Evolutionary conservation across 1,140 invertebrate genomes (phyloP).

Genomic region (Cherax quadricarinatus): DNA sequence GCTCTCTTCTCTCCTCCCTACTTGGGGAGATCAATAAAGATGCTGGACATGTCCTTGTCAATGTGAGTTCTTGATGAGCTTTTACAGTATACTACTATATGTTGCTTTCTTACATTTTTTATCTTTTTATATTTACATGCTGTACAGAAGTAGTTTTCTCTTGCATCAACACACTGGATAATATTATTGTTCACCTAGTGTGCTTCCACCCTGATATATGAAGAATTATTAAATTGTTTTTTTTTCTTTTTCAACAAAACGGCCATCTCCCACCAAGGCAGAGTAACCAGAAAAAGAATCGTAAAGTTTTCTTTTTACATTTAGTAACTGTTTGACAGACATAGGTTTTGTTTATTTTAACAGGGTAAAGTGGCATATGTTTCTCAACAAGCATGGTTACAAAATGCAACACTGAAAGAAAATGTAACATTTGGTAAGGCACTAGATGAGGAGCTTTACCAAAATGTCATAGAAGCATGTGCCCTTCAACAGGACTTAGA

Average conservation of each 20-base stretch:
- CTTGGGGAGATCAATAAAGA: slow-evolving; percentile 80
- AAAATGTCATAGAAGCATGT: slow-evolving; percentile 89
- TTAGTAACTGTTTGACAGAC: background rate
- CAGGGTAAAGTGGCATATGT: slow-evolving; percentile 78
- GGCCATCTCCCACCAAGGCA: too few species aligned
- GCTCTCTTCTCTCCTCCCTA: slow-evolving; percentile 80
- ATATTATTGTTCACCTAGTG: too few species aligned
- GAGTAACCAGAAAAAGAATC: too few species aligned
- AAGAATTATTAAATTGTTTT: too few species aligned
- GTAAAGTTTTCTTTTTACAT: too few species aligned
- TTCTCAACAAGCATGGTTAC: slow-evolving; percentile 81
- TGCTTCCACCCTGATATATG: too few species aligned
- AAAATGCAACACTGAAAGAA: slow-evolving; percentile 78
- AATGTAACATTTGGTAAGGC: slow-evolving; percentile 81
- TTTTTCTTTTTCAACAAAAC: too few species aligned
- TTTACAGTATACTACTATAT: background rate
- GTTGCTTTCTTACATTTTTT: background rate
- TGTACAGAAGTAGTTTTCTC: too few species aligned
- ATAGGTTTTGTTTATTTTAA: background rate
- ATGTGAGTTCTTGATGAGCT: slow-evolving; percentile 55
- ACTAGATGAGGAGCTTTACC: slow-evolving; percentile 85
- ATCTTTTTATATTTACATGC: background rate
- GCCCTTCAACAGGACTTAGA: slow-evolving; percentile 90
- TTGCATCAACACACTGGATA: too few species aligned
- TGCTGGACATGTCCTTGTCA: slow-evolving; percentile 75